A percentile compares a stretch with the other conserved stretches of the same genome.
phyloP scores from a whole-genome alignment of 1,140 invertebrate species.

The Eumeta japonica region DNA sequence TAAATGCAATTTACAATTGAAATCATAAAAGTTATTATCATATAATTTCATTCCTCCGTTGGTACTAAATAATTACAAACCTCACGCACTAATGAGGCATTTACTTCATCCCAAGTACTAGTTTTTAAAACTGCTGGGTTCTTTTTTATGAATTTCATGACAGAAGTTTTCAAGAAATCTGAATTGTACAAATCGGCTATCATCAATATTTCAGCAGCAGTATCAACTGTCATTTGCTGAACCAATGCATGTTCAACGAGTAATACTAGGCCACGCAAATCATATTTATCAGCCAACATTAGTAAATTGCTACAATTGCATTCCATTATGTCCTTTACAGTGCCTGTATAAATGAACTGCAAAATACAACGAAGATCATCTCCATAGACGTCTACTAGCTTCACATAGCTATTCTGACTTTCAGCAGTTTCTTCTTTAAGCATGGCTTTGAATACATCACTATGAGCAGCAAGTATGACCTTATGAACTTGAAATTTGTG shows the following conservation, averaged over 20 bases:
- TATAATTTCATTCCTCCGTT: too few species aligned
- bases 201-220: conserved; percentile 34
- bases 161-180: conserved; percentile 23
- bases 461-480: conserved; percentile 26
- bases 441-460: conserved; percentile 50
- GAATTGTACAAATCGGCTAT: conserved; percentile 38
- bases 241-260: conserved; percentile 28
- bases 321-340: conserved; percentile 29
- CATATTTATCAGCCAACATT: conserved; percentile 35
- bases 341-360: conserved; percentile 42
- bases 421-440: conserved; percentile 43
- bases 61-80: conserved; percentile 31
- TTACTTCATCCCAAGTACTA: conserved; percentile 32
- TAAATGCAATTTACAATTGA: too few species aligned
- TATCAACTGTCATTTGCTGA: conserved; percentile 24
- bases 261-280: conserved; percentile 29
- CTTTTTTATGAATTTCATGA: conserved; percentile 38
- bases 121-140: conserved; percentile 23
- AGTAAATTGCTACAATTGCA: conserved; percentile 32
- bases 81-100: conserved; percentile 29
- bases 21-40: too few species aligned
- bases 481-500: conserved; percentile 38
- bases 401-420: conserved; percentile 35
- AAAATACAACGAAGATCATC: conserved; percentile 31
- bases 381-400: conserved; percentile 33